phyloP scores from a whole-genome alignment of 2,888 invertebrate species.

The Coleophora deauratella region DNA sequence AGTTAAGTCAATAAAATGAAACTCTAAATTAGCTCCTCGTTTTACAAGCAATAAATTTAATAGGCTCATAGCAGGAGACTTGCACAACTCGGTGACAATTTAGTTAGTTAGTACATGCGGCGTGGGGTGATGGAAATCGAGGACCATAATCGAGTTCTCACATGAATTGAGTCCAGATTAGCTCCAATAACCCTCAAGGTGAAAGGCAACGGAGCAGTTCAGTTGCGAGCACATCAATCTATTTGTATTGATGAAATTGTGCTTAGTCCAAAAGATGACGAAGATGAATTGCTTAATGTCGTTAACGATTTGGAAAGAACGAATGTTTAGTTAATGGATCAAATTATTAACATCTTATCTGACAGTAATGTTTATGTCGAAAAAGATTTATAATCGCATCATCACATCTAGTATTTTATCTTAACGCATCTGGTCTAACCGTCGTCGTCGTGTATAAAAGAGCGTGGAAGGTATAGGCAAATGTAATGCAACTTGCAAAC shows the following conservation, averaged over 20 bases:
- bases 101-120: slow-evolving; percentile 28
- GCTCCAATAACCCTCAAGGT: slow-evolving; percentile 22
- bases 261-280: too few relatives aligned
- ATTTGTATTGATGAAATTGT: slow-evolving; percentile 22
- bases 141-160: slow-evolving; percentile 48
- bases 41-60: slow-evolving; percentile 73
- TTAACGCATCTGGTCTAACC: too few relatives aligned
- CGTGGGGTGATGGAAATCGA: slow-evolving; percentile 27
- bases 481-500: too few relatives aligned
- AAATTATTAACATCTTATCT: too few relatives aligned
- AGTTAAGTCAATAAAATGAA: slow-evolving; percentile 68
- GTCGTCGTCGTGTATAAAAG: too few relatives aligned
- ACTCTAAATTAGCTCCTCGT: slow-evolving; percentile 70
- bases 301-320: too few relatives aligned
- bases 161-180: slow-evolving; percentile 39
- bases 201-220: slow-evolving; percentile 25
- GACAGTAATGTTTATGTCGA: too few relatives aligned
- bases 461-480: too few relatives aligned
- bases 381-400: too few relatives aligned
- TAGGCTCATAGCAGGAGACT: slow-evolving; percentile 40
- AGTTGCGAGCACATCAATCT: slow-evolving; percentile 25
- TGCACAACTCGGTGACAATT: slow-evolving; percentile 53
- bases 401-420: too few relatives aligned
- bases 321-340: too few relatives aligned
- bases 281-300: too few relatives aligned